Evolutionary conservation across 1,140 invertebrate species (phyloP).

Genomic region (Tetraneura akinire): DNA sequence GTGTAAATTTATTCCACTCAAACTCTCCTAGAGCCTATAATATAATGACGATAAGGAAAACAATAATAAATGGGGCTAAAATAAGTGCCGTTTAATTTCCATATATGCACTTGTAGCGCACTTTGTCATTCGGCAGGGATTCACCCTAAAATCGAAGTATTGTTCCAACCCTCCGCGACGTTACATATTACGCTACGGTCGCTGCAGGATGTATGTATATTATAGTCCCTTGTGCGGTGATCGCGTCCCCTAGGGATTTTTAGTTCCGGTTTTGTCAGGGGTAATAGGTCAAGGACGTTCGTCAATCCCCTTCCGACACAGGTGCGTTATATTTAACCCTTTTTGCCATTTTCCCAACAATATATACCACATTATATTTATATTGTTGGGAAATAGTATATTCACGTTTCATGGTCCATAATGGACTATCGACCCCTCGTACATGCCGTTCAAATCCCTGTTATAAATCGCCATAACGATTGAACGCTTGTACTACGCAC

Average conservation of each 20-base stretch:
- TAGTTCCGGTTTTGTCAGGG: slow-evolving; percentile 29
- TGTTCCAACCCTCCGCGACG: slow-evolving; percentile 26
- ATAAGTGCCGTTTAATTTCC: slow-evolving; percentile 1
- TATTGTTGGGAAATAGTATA: too few relatives aligned
- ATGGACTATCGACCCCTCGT: background rate
- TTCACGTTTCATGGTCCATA: background rate
- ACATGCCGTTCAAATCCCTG: background rate
- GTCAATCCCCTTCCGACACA: background rate
- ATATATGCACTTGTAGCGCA: slow-evolving; percentile 14
- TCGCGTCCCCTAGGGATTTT: background rate
- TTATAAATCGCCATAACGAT: background rate
- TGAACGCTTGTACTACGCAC: too few relatives aligned
- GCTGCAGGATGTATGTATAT: too few relatives aligned
- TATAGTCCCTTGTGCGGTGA: background rate
- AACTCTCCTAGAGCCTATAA: background rate
- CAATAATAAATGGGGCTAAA: background rate
- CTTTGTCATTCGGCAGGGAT: background rate
- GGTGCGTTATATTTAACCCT: slow-evolving; percentile 39
- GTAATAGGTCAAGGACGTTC: slow-evolving; percentile 40
- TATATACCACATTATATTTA: too few relatives aligned
- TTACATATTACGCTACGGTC: too few relatives aligned
- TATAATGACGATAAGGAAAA: background rate
- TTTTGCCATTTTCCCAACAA: background rate
- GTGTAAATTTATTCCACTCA: slow-evolving; percentile 21
- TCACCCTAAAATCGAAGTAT: background rate